A percentile compares a stretch with the other conserved stretches of the same genome.
These are phyloP conservation scores for Calameuta idolon DNA, from an alignment of 2,888 invertebrate genomes.

Conservation along the genomic window DNA sequence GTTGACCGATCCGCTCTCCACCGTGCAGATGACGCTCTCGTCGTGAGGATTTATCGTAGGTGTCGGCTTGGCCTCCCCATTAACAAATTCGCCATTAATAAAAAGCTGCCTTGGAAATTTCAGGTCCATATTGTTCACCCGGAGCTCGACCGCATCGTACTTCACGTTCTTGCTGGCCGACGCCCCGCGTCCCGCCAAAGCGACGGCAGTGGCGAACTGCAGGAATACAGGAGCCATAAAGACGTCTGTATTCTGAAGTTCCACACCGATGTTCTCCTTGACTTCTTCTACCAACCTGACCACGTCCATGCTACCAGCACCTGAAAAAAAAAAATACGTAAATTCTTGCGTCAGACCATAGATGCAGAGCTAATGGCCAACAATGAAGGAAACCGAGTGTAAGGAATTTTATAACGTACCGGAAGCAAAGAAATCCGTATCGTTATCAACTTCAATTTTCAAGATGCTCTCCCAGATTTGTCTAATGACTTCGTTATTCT, in stretches of 20 bases:
- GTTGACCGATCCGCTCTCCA: slow-evolving; percentile 77
- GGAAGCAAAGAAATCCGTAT: slow-evolving; percentile 92
- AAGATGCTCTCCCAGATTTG: slow-evolving; percentile 89
- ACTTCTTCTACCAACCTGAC: slow-evolving; percentile 93
- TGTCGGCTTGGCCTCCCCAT: slow-evolving; percentile 77
- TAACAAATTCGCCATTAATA: slow-evolving; percentile 89
- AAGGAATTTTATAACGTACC: slow-evolving; percentile 67
- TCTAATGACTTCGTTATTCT: slow-evolving; percentile 74
- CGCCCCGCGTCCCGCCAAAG: slow-evolving; percentile 77
- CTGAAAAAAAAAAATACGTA: slow-evolving; percentile 30
- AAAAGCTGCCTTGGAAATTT: slow-evolving; percentile 92
- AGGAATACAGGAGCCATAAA: slow-evolving; percentile 92
- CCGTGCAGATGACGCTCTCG: slow-evolving; percentile 83
- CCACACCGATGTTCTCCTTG: slow-evolving; percentile 81
- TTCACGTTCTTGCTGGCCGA: slow-evolving; percentile 70
- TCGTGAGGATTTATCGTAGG: slow-evolving; percentile 83
- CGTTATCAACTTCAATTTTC: slow-evolving; percentile 75
- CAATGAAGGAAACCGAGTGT: not conserved
- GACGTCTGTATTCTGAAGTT: slow-evolving; percentile 88
- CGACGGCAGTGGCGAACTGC: slow-evolving; percentile 80
- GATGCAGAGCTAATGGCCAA: not conserved
- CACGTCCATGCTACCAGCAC: slow-evolving; percentile 97
- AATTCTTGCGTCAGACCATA: not conserved
- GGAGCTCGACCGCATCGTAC: slow-evolving; percentile 81
- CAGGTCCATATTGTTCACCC: slow-evolving; percentile 86